Evolutionary conservation across 2,113 vertebrate genomes (phyloP).

Genomic region (Crocuta crocuta): DNA sequence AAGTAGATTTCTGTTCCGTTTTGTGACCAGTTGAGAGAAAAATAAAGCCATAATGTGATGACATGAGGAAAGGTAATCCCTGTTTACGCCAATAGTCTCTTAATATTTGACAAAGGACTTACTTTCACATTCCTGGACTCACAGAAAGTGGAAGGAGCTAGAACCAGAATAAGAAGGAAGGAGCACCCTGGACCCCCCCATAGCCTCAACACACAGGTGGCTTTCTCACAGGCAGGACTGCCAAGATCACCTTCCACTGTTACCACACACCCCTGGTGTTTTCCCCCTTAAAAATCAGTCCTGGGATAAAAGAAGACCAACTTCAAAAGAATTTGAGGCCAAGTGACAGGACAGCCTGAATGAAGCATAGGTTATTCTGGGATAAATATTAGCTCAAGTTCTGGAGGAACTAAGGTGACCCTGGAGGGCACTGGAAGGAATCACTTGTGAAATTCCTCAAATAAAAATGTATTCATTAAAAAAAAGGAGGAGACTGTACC

Average conservation of each 20-base stretch:
- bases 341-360: neutral
- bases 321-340: neutral
- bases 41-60: neutral
- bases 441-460: neutral
- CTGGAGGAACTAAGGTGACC: neutral
- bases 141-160: neutral
- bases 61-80: neutral
- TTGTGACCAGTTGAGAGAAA: neutral
- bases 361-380: neutral
- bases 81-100: neutral
- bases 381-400: neutral
- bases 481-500: neutral
- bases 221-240: accelerated
- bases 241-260: neutral
- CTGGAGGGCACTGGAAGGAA: neutral
- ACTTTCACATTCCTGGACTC: neutral
- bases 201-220: neutral
- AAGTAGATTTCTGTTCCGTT: neutral
- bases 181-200: neutral
- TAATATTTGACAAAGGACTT: neutral
- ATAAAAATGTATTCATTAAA: neutral
- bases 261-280: neutral
- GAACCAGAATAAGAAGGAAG: accelerated
- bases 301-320: neutral
- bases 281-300: neutral